Conservation (phyloP, 92 coral and sea anemone genomes). For the Diadumene lineata region DNA sequence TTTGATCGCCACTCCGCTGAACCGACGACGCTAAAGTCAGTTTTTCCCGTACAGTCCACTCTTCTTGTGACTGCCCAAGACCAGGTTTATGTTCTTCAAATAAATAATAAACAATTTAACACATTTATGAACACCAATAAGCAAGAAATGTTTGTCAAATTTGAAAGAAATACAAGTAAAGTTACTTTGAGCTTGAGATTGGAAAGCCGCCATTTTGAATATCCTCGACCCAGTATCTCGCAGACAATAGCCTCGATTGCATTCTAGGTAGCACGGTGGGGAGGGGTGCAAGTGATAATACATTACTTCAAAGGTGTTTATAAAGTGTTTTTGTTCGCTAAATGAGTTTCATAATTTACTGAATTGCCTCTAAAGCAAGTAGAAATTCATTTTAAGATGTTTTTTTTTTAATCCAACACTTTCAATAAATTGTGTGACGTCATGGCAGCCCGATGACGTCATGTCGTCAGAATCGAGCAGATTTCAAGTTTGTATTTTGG, state of each 20-base stretch:
- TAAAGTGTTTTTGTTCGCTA: not conserved
- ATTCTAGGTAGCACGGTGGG: constrained; percentile 16
- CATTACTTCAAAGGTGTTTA: not conserved
- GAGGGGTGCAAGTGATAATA: not conserved
- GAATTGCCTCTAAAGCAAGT: not conserved
- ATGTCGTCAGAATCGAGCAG: constrained; percentile 35
- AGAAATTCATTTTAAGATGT: not conserved
- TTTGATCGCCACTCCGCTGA: constrained; percentile 96
- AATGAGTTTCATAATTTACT: not conserved
- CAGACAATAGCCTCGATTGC: constrained; percentile 2
- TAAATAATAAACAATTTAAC: not conserved
- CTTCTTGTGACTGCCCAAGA: constrained; percentile 69
- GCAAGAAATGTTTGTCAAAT: not conserved
- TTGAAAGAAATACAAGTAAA: not conserved
- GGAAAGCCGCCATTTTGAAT: constrained; percentile 81
- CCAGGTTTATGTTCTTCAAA: constrained; percentile 63
- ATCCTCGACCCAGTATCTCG: constrained; percentile 11
- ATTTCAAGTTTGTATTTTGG: constrained; percentile 19
- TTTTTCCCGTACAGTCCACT: constrained; percentile 92
- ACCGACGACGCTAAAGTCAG: constrained; percentile 92
- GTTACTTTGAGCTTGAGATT: constrained; percentile 68
- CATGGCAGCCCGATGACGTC: constrained; percentile 42
- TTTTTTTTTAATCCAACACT: not conserved
- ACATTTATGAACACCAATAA: not conserved
- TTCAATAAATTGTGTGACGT: constrained; percentile 23